Evolutionary conservation across 1,140 invertebrate species (phyloP).

Genomic region (Manduca sexta): DNA sequence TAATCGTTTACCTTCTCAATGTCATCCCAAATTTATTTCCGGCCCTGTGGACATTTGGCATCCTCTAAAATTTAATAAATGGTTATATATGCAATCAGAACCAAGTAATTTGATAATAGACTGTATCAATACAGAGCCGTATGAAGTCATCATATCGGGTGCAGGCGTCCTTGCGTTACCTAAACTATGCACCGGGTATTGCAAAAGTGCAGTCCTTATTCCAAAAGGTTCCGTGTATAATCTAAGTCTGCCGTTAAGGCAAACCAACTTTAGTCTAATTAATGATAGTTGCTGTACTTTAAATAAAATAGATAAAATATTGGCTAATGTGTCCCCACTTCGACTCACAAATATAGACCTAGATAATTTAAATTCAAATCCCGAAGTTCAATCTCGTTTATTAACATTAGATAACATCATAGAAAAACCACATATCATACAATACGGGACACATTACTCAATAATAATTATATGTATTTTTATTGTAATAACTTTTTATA

Average conservation of each 20-base stretch:
- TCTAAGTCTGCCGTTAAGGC: no score
- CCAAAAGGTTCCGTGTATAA: no score
- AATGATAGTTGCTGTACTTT: no score
- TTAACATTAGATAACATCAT: not conserved
- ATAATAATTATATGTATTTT: no score
- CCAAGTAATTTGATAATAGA: constrained; percentile 17
- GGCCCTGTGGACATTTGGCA: constrained; percentile 23
- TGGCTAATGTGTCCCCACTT: not conserved
- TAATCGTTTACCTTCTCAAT: constrained; percentile 10
- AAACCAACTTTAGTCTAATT: no score
- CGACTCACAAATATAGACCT: not conserved
- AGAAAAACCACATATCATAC: no score
- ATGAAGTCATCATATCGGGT: not conserved
- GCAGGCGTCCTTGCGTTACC: no score
- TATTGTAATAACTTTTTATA: no score
- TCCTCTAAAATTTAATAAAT: constrained; percentile 17
- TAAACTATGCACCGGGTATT: no score
- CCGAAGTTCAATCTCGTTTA: not conserved
- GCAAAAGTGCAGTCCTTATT: no score
- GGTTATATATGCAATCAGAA: constrained; percentile 23
- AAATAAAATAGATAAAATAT: no score
- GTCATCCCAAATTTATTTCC: constrained; percentile 15
- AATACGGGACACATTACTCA: no score
- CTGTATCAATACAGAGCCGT: constrained; percentile 7
- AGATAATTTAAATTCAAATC: not conserved